phyloP scores from a whole-genome alignment of 2,113 vertebrate species.

The Pagrus major region DNA sequence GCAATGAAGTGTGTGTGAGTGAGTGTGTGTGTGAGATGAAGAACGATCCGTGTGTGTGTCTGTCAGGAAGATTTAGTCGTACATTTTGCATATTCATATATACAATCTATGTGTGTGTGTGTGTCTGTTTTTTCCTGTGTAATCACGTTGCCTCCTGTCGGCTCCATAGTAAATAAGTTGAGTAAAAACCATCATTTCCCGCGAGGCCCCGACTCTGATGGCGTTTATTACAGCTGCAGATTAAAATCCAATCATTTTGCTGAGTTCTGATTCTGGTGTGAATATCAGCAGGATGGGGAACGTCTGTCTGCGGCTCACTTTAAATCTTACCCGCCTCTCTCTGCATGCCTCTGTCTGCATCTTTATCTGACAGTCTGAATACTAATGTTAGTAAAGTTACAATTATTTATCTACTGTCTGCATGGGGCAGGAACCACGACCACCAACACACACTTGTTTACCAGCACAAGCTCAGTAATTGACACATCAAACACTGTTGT shows the following conservation, averaged over 20 bases:
- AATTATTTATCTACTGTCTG: slow-evolving; percentile 16
- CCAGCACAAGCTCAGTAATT: slow-evolving; percentile 13
- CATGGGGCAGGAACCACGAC: neutral
- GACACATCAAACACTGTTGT: slow-evolving; percentile 45
- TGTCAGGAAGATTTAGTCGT: slow-evolving; percentile 12
- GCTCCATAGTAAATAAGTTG: slow-evolving; percentile 32
- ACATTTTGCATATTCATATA: slow-evolving; percentile 17
- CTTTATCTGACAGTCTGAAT: slow-evolving; percentile 40
- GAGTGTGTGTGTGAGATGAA: slow-evolving; percentile 15
- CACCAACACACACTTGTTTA: slow-evolving; percentile 39
- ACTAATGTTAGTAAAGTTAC: slow-evolving; percentile 31
- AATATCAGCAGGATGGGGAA: slow-evolving; percentile 8
- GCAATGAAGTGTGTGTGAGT: slow-evolving; percentile 35
- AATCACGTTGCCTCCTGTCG: slow-evolving; percentile 13
- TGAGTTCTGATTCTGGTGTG: slow-evolving; percentile 35
- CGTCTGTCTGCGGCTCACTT: slow-evolving; percentile 39
- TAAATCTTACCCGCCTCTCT: slow-evolving; percentile 15
- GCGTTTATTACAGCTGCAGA: slow-evolving; percentile 46
- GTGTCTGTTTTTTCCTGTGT: slow-evolving; percentile 3
- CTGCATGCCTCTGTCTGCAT: slow-evolving; percentile 13
- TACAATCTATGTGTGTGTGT: too few relatives aligned
- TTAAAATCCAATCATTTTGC: slow-evolving; percentile 40
- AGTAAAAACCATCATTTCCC: slow-evolving; percentile 45
- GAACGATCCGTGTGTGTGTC: neutral
- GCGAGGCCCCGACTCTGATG: slow-evolving; percentile 21